Conservation (phyloP, 2,797 vertebrate species). For the Ambastaia sidthimunki region DNA sequence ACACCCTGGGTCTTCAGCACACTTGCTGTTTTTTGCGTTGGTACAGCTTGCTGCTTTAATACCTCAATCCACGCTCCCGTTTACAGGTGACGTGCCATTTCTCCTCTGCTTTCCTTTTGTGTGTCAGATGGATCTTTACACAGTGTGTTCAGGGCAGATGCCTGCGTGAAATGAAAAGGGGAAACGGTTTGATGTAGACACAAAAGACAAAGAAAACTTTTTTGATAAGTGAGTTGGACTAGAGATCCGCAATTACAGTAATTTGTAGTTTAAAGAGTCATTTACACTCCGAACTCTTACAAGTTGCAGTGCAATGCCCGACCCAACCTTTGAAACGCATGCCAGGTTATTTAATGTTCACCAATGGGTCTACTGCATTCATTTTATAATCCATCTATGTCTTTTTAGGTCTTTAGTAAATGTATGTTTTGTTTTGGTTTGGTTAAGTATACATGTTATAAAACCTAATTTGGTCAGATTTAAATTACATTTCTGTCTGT, state of each 20-base stretch:
- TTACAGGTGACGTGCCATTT: slow-evolving; percentile 35
- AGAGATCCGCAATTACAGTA: slow-evolving; percentile 12
- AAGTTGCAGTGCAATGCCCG: slow-evolving; percentile 11
- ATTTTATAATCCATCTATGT: not conserved
- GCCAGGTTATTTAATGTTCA: not conserved
- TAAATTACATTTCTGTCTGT: not conserved
- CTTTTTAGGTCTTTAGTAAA: not conserved
- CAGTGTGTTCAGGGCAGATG: not conserved
- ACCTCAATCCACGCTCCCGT: slow-evolving; percentile 21
- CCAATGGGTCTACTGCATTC: not conserved
- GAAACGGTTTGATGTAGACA: slow-evolving; percentile 16
- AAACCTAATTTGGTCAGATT: not conserved
- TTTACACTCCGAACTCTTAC: slow-evolving; percentile 12
- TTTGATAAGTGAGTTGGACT: not conserved
- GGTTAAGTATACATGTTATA: not conserved
- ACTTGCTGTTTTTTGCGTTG: slow-evolving; percentile 26
- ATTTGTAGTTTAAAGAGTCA: slow-evolving; percentile 9
- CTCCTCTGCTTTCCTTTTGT: slow-evolving; percentile 25
- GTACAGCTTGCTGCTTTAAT: slow-evolving; percentile 50
- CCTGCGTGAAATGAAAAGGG: slow-evolving; percentile 1
- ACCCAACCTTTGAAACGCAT: slow-evolving; percentile 4
- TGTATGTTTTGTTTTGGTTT: not conserved
- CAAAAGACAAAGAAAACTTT: not conserved
- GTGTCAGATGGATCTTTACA: slow-evolving; percentile 45
- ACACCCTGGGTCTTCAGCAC: slow-evolving; percentile 33